Evolutionary conservation across 2,888 invertebrate genomes (phyloP).

Genomic region (Lamellibrachia columna): DNA sequence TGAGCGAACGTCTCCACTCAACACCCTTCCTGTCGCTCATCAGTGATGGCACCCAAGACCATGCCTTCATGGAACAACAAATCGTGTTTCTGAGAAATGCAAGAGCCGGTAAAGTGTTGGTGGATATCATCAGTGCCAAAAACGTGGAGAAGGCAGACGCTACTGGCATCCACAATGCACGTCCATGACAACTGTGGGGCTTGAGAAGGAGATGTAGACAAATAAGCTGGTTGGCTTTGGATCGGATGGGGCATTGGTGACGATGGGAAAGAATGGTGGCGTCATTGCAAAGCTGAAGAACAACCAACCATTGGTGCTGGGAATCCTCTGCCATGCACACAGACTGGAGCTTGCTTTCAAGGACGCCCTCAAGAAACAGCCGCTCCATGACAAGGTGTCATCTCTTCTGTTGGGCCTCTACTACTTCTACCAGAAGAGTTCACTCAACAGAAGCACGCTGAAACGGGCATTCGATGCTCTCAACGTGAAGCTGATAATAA

Average conservation of each 20-base stretch:
- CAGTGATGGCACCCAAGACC: neutral
- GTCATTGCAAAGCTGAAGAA: neutral
- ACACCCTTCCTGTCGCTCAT: neutral
- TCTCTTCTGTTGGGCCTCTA: slow-evolving; percentile 16
- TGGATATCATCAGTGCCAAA: neutral
- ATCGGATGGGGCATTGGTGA: slow-evolving; percentile 13
- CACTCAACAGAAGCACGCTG: neutral
- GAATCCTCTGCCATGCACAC: slow-evolving; percentile 24
- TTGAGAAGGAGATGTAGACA: neutral
- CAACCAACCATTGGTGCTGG: neutral
- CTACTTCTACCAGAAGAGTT: slow-evolving; percentile 24
- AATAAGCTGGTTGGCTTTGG: neutral
- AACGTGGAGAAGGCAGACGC: neutral
- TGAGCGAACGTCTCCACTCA: neutral
- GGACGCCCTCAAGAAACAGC: neutral
- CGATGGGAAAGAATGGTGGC: slow-evolving; percentile 6
- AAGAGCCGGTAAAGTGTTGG: neutral
- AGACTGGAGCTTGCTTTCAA: slow-evolving; percentile 25
- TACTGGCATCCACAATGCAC: neutral
- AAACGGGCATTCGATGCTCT: no score
- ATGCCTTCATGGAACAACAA: neutral
- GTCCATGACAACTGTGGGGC: neutral
- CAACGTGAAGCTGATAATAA: no score
- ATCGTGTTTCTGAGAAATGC: neutral
- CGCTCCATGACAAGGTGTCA: neutral